Percentiles rank a stretch among this genome's conserved stretches.
Conservation (phyloP, 2,888 invertebrate genomes). For the Perizoma flavofasciatum region DNA sequence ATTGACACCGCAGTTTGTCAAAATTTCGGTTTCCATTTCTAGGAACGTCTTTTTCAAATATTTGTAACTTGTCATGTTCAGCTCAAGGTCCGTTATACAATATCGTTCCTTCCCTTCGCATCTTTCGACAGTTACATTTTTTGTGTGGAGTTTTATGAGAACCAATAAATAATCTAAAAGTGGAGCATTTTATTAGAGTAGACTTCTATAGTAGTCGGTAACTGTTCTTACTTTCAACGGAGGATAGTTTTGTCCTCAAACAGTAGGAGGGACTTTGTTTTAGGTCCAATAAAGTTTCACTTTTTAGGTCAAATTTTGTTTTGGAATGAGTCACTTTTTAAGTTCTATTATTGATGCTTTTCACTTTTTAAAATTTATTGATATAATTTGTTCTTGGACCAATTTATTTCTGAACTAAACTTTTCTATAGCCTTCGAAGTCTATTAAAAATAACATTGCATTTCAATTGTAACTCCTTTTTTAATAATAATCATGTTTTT, state of each 20-base stretch:
- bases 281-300: conserved; percentile 65
- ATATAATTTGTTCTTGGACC: background rate
- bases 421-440: background rate
- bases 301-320: conserved; percentile 56
- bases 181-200: conserved; percentile 76
- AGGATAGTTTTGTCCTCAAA: conserved; percentile 57
- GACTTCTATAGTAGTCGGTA: conserved; percentile 78
- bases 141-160: conserved; percentile 64
- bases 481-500: no score
- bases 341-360: background rate
- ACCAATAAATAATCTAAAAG: conserved; percentile 78
- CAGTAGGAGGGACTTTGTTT: conserved; percentile 57
- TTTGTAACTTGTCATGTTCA: conserved; percentile 65
- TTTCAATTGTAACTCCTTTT: no score
- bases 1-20: conserved; percentile 78
- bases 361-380: background rate
- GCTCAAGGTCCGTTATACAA: conserved; percentile 73
- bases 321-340: conserved; percentile 23
- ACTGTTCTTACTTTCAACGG: conserved; percentile 79
- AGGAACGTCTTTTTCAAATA: conserved; percentile 59
- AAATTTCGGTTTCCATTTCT: conserved; percentile 81
- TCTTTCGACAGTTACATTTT: conserved; percentile 71
- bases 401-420: background rate
- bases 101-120: conserved; percentile 47
- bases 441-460: no score